phyloP scores from a whole-genome alignment of 2,888 invertebrate genomes.

The Marasmarcha lunaedactyla region DNA sequence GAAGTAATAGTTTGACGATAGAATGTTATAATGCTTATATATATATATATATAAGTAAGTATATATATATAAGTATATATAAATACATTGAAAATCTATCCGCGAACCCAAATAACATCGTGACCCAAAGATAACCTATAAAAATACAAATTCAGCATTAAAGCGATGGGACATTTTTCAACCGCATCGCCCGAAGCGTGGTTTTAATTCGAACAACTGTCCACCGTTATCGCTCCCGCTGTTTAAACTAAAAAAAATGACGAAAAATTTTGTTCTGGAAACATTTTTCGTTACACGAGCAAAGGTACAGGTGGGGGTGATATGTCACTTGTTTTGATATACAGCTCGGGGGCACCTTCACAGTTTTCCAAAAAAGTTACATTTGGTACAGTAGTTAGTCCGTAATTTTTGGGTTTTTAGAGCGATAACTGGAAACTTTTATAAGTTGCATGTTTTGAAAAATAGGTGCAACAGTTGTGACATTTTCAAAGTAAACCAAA shows the following conservation, averaged over 20 bases:
- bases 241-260: slow-evolving; percentile 28
- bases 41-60: too few species aligned
- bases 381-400: not conserved
- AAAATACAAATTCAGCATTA: slow-evolving; percentile 3
- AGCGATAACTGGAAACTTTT: too few species aligned
- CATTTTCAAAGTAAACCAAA: too few species aligned
- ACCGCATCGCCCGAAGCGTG: slow-evolving; percentile 22
- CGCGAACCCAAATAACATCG: not conserved
- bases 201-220: slow-evolving; percentile 32
- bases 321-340: slow-evolving; percentile 37
- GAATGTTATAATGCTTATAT: too few species aligned
- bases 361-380: slow-evolving; percentile 3
- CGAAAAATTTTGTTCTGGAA: slow-evolving; percentile 21
- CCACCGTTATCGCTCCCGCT: slow-evolving; percentile 27
- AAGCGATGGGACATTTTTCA: slow-evolving; percentile 22
- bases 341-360: slow-evolving; percentile 20
- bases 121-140: slow-evolving; percentile 1
- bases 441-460: too few species aligned
- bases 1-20: too few species aligned
- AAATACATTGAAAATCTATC: too few species aligned
- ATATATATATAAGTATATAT: too few species aligned
- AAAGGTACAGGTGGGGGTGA: slow-evolving; percentile 17
- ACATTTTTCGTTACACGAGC: slow-evolving; percentile 18
- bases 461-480: too few species aligned
- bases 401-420: not conserved